Evolutionary conservation across 2,113 vertebrate genomes (phyloP), one percentile per base, ranked within the genome.

Genomic region (Corythaixoides concolor): DNA sequence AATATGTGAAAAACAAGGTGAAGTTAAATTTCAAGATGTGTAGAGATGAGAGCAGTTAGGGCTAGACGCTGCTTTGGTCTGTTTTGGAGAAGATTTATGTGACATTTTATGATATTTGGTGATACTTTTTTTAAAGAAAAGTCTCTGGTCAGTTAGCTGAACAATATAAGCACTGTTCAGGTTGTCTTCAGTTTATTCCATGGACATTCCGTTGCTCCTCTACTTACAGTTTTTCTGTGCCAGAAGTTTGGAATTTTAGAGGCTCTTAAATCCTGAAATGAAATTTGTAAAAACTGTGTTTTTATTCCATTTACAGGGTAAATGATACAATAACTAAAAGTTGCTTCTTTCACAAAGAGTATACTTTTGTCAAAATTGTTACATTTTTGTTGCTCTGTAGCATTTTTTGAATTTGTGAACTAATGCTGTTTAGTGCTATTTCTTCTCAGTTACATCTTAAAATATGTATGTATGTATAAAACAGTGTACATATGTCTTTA

Each of bases 11-110:
- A 80, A 89, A 37, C 1, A 41, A 8, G 50, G 5, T 45, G 24
- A 80, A 4, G 2, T 41, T 74, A n/a, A 28, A 62, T 74, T 53
- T 74, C 26, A 63, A 15, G 18, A 1, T 32, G 5, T 0, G 2
- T 33, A 39, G 56, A 35, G 23, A 8, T 68, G 43, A 68, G 52
- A 75, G 39, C 30, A 26, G 8, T 68, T 81, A 52, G 39, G 39
- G 55, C 35, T 55, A 47, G 41, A 11, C 6, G 3, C 23, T 27
- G 33, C 26, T 75, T 47, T 32, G 49, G 28, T 69, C 33, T 93
- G 13, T 53, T 94, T 43, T 22, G 59, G 72, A 16, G 55, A 76
- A 84, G 32, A 50, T 56, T 37, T 60, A 5, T 19, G 11, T 85
- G 41, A 22, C 0, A 0, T 70, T 90, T 92, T 39, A 39, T 39